Evolutionary conservation across 2,113 vertebrate species (phyloP), one percentile per base, ranked within the genome.

Genomic region (Ptilorrhoa leucosticta): DNA sequence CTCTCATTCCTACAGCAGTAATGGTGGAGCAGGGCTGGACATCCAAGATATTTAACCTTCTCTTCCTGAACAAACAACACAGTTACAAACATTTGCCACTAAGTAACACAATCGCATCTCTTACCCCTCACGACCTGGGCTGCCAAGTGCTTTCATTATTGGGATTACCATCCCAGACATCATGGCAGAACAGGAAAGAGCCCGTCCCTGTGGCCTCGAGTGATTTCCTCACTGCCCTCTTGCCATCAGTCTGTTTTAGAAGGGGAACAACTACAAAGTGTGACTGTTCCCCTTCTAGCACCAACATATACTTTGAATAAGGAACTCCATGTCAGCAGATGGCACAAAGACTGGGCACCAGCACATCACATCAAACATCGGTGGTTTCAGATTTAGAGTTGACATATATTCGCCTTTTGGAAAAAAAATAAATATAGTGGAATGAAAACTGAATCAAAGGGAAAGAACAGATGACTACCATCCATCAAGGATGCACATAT

Each of bases 351-450:
- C 66, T 76, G 93, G 90, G 96, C 80, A 93, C 79, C 89, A 96
- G 94, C 56, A 88, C 69, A 77, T 87, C 95, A 92, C 96, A 93
- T 66, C 94, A 95, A 95, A 97, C 88, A 93, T 70, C 0, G 91
- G 93, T 96, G 91, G 85, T 95, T 95, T 97, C 93, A 94, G 96
- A 96, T 96, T 97, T 83, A 96, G 82, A 96, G 94, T 80, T 91
- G 90, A 97, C 92, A 82, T 91, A 89, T 79, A 93, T 97, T 96
- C 57, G 91, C 84, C 94, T 97, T 98, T 97, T 98, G 97, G 90
- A 94, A 97, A 96, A 95, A 97, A 97, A 98, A 98, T 98, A 98
- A 98, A 98, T 98, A 98, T 76, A 98, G 97, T 97, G 98, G 98
- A 98, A 98, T 98, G 97, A 97, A 97, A 98, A 94, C 83, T 91